phyloP scores from a whole-genome alignment of 30 jellyfish, hydroid and myxozoan species.

The Nemopilema nomurai region DNA sequence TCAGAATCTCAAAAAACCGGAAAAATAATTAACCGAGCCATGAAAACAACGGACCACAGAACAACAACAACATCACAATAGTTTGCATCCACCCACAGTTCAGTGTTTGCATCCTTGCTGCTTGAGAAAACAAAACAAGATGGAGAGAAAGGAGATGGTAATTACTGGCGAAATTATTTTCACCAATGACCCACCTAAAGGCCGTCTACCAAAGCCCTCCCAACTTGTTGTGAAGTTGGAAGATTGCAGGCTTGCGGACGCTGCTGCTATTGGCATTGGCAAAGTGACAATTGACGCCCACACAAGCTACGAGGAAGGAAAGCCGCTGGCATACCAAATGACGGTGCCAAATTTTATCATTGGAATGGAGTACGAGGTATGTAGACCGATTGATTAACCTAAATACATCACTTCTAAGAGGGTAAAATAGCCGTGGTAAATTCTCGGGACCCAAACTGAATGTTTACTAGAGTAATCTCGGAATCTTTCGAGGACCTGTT shows the following conservation, averaged over 20 bases:
- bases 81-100: too few species aligned
- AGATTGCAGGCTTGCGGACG: slow-evolving; percentile 5
- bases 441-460: too few species aligned
- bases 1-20: too few species aligned
- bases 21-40: too few species aligned
- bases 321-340: background rate
- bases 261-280: slow-evolving; percentile 4
- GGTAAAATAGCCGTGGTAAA: too few species aligned
- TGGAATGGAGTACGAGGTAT: background rate
- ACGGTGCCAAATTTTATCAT: background rate
- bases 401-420: too few species aligned
- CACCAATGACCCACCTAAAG: slow-evolving; percentile 6
- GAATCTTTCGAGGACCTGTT: too few species aligned
- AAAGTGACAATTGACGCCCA: slow-evolving; percentile 11
- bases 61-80: background rate
- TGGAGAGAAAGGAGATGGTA: background rate
- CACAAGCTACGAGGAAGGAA: background rate
- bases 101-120: too few species aligned
- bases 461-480: too few species aligned
- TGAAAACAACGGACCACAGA: too few species aligned
- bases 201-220: slow-evolving; percentile 12
- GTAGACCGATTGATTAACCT: background rate
- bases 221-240: slow-evolving; percentile 1
- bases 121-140: too few species aligned
- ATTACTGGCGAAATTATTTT: background rate